Percentiles rank a stretch among this genome's conserved stretches.
Conservation (phyloP, 2,113 vertebrate genomes). For the Fulica atra region DNA sequence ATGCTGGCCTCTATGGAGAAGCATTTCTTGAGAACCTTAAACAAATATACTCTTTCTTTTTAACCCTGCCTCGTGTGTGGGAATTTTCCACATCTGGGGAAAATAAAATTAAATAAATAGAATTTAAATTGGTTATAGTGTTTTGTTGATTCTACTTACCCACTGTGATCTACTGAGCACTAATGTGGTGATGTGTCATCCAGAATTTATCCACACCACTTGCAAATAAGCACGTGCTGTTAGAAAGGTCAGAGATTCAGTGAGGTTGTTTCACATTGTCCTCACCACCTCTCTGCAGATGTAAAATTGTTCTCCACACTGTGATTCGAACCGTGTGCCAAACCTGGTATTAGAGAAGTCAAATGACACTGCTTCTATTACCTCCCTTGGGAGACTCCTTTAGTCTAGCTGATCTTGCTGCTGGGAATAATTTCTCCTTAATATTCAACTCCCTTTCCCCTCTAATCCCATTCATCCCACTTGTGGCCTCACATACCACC, state of each 20-base stretch:
- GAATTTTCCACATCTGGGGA: not conserved
- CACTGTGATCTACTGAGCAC: fast-evolving
- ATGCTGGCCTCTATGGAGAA: not conserved
- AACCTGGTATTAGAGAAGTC: not conserved
- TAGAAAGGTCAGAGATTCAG: not conserved
- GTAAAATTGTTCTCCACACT: not conserved
- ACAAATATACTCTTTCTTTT: not conserved
- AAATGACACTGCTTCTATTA: not conserved
- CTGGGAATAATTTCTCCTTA: not conserved
- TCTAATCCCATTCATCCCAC: not conserved
- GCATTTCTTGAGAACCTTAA: not conserved
- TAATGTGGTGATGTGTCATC: fast-evolving
- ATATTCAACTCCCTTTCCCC: not conserved
- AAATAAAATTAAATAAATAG: not conserved
- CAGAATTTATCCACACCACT: not conserved
- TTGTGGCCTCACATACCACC: not conserved
- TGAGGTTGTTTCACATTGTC: not conserved
- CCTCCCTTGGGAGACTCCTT: not conserved
- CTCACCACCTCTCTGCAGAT: not conserved
- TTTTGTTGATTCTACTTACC: not conserved
- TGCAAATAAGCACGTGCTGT: fast-evolving
- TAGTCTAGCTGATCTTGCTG: not conserved
- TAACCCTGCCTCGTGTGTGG: not conserved
- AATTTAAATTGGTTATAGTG: not conserved
- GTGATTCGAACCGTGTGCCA: not conserved